phyloP scores from a whole-genome alignment of 2,113 vertebrate genomes.

The Brachypodius melanocephalos region DNA sequence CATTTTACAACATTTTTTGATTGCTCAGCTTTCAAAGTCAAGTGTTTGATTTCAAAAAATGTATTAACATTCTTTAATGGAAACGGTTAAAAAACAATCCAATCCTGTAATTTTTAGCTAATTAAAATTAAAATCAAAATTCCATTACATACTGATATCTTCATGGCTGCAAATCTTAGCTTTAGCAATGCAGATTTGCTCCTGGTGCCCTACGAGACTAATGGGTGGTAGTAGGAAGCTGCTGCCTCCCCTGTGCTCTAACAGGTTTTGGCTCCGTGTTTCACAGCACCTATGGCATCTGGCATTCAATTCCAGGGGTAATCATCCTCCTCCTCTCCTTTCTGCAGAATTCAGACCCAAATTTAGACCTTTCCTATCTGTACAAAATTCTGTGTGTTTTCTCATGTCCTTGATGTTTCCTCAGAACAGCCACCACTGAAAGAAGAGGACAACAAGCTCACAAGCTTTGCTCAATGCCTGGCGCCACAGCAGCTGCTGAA shows the following conservation, averaged over 20 bases:
- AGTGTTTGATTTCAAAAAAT: constrained; percentile 17
- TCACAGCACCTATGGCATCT: not conserved
- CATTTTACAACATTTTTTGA: constrained; percentile 17
- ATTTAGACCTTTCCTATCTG: not conserved
- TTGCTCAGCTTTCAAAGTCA: not conserved
- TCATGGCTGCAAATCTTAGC: not conserved
- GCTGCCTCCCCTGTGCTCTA: not conserved
- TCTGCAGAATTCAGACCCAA: not conserved
- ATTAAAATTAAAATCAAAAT: constrained; percentile 36
- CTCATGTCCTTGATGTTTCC: not conserved
- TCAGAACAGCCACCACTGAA: not conserved
- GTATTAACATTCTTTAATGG: not conserved
- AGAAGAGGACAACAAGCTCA: not conserved
- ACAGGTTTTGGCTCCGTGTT: not conserved
- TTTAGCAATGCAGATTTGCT: not conserved
- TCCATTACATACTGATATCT: not conserved
- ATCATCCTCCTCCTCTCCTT: not conserved
- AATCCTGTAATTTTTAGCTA: not conserved
- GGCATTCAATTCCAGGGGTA: not conserved
- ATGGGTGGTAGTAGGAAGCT: not conserved
- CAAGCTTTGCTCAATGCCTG: not conserved
- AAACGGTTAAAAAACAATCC: not conserved
- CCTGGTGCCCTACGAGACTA: not conserved
- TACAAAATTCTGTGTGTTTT: not conserved
- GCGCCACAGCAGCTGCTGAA: not conserved